Percentiles rank a stretch among this genome's conserved stretches.
Conservation (phyloP, 2,797 vertebrate genomes). For the Toxotes lorentzi region DNA sequence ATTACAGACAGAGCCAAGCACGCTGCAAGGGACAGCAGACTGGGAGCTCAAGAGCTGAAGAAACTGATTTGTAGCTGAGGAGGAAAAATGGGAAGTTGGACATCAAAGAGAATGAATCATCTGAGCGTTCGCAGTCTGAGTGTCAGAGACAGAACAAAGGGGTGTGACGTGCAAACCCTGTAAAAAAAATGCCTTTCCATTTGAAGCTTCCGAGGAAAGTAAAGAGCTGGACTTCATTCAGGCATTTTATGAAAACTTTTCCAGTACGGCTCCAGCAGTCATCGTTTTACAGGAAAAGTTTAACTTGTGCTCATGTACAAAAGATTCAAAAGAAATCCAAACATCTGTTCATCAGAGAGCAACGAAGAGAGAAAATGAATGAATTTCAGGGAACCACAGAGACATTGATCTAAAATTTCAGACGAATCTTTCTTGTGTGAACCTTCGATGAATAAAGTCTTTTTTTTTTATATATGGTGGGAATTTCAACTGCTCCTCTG, state of each 20-base stretch:
- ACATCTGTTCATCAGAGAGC: slow-evolving; percentile 27
- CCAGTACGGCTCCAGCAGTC: neutral
- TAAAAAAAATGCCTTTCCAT: slow-evolving; percentile 25
- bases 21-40: slow-evolving; percentile 16
- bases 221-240: slow-evolving; percentile 20
- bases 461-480: slow-evolving; percentile 27
- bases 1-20: slow-evolving; percentile 31
- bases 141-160: slow-evolving; percentile 52
- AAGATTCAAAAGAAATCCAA: slow-evolving; percentile 24
- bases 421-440: slow-evolving; percentile 32
- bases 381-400: slow-evolving; percentile 6
- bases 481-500: slow-evolving; percentile 31
- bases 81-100: slow-evolving; percentile 52
- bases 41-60: slow-evolving; percentile 13
- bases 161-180: slow-evolving; percentile 34
- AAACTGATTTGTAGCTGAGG: slow-evolving; percentile 50
- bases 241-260: slow-evolving; percentile 22
- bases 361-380: neutral
- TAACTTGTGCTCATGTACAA: slow-evolving; percentile 12
- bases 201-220: slow-evolving; percentile 26
- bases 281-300: slow-evolving; percentile 10
- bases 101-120: slow-evolving; percentile 73
- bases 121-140: slow-evolving; percentile 47
- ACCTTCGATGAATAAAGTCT: neutral
- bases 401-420: slow-evolving; percentile 11